phyloP scores from a whole-genome alignment of 1,140 invertebrate genomes.

The Drosophila takahashii region DNA sequence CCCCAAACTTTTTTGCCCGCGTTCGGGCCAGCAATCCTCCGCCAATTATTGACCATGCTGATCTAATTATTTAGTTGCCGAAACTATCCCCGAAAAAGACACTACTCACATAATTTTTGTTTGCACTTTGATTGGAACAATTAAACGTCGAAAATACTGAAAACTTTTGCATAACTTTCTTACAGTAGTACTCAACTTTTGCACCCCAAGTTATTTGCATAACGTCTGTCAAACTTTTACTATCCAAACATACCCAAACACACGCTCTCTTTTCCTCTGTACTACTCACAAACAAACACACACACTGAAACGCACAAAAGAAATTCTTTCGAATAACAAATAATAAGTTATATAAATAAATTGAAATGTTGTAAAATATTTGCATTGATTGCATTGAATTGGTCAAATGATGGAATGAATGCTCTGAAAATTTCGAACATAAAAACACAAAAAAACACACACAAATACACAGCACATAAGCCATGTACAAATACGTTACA shows the following conservation, averaged over 20 bases:
- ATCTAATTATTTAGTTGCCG: slow-evolving; percentile 29
- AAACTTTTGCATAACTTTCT: slow-evolving; percentile 50
- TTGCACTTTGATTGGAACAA: slow-evolving; percentile 60
- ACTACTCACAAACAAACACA: slow-evolving; percentile 17
- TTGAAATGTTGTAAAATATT: slow-evolving; percentile 49
- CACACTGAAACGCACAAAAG: slow-evolving; percentile 22
- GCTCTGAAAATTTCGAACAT: slow-evolving; percentile 36
- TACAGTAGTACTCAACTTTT: slow-evolving; percentile 56
- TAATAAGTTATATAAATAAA: slow-evolving; percentile 33
- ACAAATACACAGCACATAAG: slow-evolving; percentile 18
- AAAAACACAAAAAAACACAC: slow-evolving; percentile 22
- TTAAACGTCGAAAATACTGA: slow-evolving; percentile 34
- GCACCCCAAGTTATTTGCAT: slow-evolving; percentile 56
- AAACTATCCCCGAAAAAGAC: slow-evolving; percentile 11
- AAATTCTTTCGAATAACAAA: slow-evolving; percentile 27
- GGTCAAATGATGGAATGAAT: slow-evolving; percentile 52
- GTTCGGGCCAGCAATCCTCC: slow-evolving; percentile 1
- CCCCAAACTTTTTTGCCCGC: not conserved
- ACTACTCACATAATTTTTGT: slow-evolving; percentile 46
- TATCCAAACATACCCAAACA: slow-evolving; percentile 11
- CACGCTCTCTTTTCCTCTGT: slow-evolving; percentile 11
- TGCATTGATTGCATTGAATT: slow-evolving; percentile 61
- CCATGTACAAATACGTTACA: slow-evolving; percentile 28
- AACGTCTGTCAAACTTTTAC: slow-evolving; percentile 44
- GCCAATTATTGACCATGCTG: slow-evolving; percentile 24